These are phyloP conservation scores for Ceratoteleas bidentatus DNA, from an alignment of 1,140 invertebrate species.

Conservation along the genomic window DNA sequence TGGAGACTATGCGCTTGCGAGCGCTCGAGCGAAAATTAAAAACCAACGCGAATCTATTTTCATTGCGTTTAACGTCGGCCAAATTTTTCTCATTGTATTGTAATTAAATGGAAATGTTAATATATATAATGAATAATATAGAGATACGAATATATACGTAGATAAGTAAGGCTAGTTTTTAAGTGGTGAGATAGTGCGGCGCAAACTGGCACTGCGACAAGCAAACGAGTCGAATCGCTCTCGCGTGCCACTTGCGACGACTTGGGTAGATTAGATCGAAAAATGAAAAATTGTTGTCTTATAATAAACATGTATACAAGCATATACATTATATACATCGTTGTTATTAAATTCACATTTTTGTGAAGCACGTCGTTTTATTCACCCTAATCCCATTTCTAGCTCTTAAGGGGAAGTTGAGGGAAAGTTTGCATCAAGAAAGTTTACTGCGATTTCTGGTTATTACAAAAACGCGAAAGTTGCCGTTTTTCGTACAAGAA, in stretches of 20 bases:
- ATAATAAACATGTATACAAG: slow-evolving; percentile 62
- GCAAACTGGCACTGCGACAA: slow-evolving; percentile 40
- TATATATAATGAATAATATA: slow-evolving; percentile 68
- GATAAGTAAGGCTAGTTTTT: slow-evolving; percentile 49
- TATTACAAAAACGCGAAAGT: no score
- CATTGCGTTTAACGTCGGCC: slow-evolving; percentile 38
- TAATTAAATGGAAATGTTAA: slow-evolving; percentile 62
- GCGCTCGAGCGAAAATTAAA: slow-evolving; percentile 1
- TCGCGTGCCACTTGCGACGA: slow-evolving; percentile 45
- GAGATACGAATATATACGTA: slow-evolving; percentile 63
- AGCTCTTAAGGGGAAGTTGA: no score
- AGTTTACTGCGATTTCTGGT: no score
- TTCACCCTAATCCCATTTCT: no score
- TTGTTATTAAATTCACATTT: slow-evolving; percentile 66
- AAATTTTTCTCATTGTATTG: slow-evolving; percentile 63
- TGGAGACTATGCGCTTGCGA: slow-evolving; percentile 28
- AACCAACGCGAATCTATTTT: slow-evolving; percentile 7
- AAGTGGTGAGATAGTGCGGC: slow-evolving; percentile 56
- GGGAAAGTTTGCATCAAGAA: no score
- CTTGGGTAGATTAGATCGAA: slow-evolving; percentile 57
- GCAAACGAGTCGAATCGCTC: slow-evolving; percentile 18
- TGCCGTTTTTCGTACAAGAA: no score
- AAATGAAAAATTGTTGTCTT: slow-evolving; percentile 63
- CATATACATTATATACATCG: slow-evolving; percentile 55
- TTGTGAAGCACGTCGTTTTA: slow-evolving; percentile 43